Evolutionary conservation across 2,888 invertebrate species (phyloP).

Genomic region (Sesia bembeciformis): DNA sequence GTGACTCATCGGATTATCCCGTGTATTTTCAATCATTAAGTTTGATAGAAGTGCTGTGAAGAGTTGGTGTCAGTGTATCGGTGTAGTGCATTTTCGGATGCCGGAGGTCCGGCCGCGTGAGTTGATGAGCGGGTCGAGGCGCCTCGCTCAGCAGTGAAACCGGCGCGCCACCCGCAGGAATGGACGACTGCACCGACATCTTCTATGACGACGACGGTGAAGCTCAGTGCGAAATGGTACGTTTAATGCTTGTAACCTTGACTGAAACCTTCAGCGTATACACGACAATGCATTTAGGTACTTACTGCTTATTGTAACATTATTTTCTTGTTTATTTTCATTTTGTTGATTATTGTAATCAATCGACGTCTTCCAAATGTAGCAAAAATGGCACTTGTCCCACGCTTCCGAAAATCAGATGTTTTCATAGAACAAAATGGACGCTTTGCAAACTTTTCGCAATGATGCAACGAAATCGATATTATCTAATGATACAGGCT

Average conservation of each 20-base stretch:
- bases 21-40: constrained; percentile 34
- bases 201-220: constrained; percentile 73
- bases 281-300: too few relatives aligned
- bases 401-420: neutral
- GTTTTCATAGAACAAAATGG: constrained; percentile 5
- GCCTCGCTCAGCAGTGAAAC: constrained; percentile 46
- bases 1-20: constrained; percentile 67
- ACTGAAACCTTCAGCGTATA: constrained; percentile 5
- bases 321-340: too few relatives aligned
- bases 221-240: constrained; percentile 69
- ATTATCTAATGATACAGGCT: neutral
- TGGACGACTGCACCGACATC: constrained; percentile 68
- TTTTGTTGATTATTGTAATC: too few relatives aligned
- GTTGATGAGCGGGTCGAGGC: constrained; percentile 65
- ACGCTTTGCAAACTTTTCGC: constrained; percentile 1
- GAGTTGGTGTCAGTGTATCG: constrained; percentile 20
- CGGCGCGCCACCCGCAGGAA: constrained; percentile 44
- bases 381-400: neutral
- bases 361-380: too few relatives aligned
- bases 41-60: constrained; percentile 30
- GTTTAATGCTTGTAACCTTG: constrained; percentile 27
- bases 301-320: too few relatives aligned
- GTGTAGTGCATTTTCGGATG: constrained; percentile 50
- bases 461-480: constrained; percentile 1
- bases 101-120: constrained; percentile 64